These are phyloP conservation scores for Plebejus melissa DNA, from an alignment of 2,888 invertebrate genomes.

Conservation along the genomic window DNA sequence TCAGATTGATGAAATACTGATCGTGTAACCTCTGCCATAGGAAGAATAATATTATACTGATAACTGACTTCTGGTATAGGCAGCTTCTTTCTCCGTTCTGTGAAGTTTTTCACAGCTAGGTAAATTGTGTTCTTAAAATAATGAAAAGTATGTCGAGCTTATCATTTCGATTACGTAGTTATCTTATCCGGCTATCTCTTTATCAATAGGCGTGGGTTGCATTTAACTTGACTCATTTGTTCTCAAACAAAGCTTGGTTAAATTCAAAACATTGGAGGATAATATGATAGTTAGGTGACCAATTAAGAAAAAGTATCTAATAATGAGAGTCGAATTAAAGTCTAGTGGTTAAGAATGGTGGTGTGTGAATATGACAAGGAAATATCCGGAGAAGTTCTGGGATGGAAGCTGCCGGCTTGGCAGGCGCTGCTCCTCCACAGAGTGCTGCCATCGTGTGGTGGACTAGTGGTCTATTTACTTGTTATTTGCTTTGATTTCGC, in stretches of 20 bases:
- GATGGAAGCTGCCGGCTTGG: slow-evolving; percentile 66
- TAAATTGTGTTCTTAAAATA: slow-evolving; percentile 6
- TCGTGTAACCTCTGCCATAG: too few species aligned
- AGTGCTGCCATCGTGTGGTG: slow-evolving; percentile 69
- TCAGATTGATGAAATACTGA: too few species aligned
- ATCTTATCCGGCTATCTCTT: slow-evolving; percentile 56
- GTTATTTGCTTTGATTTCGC: slow-evolving; percentile 84
- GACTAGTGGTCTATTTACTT: slow-evolving; percentile 81
- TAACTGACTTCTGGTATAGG: too few species aligned
- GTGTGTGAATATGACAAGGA: slow-evolving; percentile 65
- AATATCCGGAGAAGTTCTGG: slow-evolving; percentile 63
- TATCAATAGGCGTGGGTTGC: slow-evolving; percentile 62
- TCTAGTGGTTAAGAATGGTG: slow-evolving; percentile 51
- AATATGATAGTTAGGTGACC: background rate
- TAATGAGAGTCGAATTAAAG: slow-evolving; percentile 27
- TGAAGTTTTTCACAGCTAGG: background rate
- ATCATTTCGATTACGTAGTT: slow-evolving; percentile 56
- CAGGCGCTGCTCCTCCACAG: slow-evolving; percentile 63
- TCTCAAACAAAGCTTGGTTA: slow-evolving; percentile 41
- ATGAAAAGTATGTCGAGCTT: slow-evolving; percentile 46
- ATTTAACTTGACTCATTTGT: slow-evolving; percentile 45
- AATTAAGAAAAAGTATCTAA: slow-evolving; percentile 17
- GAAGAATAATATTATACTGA: too few species aligned
- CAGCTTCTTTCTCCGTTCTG: background rate
- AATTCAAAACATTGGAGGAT: background rate